Conservation (phyloP, 2,797 vertebrate genomes). For the Simalia tracyae region DNA sequence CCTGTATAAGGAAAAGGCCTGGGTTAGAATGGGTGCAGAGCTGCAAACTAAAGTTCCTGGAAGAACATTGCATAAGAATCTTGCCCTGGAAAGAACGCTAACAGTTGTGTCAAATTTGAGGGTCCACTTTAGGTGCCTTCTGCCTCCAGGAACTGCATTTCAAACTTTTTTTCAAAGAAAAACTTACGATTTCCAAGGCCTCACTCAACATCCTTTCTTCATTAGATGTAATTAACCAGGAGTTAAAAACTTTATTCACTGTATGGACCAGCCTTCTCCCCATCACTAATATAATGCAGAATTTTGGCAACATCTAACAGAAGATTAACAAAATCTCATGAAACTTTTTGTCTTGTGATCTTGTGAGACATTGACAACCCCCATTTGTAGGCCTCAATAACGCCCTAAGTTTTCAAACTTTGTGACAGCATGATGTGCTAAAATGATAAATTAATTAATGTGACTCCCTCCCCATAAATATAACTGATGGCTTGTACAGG, state of each 20-base stretch:
- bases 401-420: neutral
- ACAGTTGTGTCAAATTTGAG: neutral
- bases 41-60: too few relatives aligned
- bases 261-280: neutral
- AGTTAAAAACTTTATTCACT: neutral
- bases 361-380: neutral
- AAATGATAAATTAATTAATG: neutral
- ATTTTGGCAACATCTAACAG: neutral
- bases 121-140: neutral
- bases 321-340: neutral
- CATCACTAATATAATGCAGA: neutral
- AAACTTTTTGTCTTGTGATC: neutral
- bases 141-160: neutral
- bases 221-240: neutral
- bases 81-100: neutral
- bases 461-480: neutral
- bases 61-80: too few relatives aligned
- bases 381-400: neutral
- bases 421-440: neutral
- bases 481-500: neutral
- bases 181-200: neutral
- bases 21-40: too few relatives aligned
- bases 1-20: too few relatives aligned
- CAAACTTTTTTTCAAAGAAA: neutral
- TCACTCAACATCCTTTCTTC: neutral